phyloP scores from a whole-genome alignment of 2,113 vertebrate species.

The Eurypyga helias region DNA sequence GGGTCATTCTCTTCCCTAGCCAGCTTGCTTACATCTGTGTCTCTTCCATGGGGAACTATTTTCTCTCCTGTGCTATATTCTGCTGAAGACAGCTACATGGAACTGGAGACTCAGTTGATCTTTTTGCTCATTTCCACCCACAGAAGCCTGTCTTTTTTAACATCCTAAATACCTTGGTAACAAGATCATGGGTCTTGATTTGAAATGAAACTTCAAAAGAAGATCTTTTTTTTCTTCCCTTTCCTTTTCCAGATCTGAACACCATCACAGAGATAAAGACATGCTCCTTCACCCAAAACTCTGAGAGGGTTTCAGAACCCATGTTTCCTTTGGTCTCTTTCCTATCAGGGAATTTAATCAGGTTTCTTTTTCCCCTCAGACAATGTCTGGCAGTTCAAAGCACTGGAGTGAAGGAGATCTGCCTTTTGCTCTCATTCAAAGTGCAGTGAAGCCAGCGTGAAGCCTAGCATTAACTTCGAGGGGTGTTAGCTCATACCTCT shows the following conservation, averaged over 20 bases:
- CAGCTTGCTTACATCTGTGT: neutral
- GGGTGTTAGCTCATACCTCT: neutral
- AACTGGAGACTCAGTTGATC: constrained; percentile 32
- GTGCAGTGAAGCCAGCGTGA: neutral
- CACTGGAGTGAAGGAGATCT: neutral
- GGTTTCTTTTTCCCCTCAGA: neutral
- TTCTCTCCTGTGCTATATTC: neutral
- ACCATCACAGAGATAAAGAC: neutral
- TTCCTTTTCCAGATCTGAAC: neutral
- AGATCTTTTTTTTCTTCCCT: neutral
- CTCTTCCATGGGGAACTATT: neutral
- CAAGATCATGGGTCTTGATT: constrained; percentile 49
- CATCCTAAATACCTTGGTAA: constrained; percentile 52
- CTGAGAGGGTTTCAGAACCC: neutral
- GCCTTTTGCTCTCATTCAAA: neutral
- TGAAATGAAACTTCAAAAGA: neutral
- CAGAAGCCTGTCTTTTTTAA: constrained; percentile 53
- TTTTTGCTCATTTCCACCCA: constrained; percentile 51
- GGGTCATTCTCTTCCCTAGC: neutral
- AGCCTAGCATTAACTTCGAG: neutral
- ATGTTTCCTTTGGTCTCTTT: neutral
- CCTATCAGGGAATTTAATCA: neutral
- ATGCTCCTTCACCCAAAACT: neutral
- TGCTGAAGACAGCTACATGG: constrained; percentile 11
- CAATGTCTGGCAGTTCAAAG: neutral